Conservation (phyloP, 2,888 invertebrate species). For the Pandemis heparana region DNA sequence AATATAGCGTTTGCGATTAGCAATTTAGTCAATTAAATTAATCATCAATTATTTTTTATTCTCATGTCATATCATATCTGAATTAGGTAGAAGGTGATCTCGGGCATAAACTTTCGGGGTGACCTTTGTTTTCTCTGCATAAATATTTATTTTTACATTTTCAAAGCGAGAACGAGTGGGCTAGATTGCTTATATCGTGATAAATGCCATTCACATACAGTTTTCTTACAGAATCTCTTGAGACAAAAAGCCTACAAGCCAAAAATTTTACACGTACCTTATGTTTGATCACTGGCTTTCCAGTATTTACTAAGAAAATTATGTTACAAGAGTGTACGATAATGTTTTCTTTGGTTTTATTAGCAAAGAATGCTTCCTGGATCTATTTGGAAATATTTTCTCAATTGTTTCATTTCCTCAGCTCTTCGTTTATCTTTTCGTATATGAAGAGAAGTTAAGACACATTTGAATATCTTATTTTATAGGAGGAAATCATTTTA, state of each 20-base stretch:
- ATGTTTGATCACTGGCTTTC: too few species aligned
- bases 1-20: background rate
- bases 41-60: background rate
- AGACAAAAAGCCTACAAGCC: background rate
- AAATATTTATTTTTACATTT: background rate
- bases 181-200: background rate
- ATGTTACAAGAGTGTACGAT: background rate
- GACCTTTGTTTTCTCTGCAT: background rate
- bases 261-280: background rate
- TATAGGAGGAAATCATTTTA: background rate
- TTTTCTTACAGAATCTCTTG: background rate
- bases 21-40: background rate
- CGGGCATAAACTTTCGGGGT: too few species aligned
- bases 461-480: slow-evolving; percentile 7
- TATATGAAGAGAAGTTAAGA: background rate
- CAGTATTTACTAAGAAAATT: too few species aligned
- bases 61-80: background rate
- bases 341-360: background rate
- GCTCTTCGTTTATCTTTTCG: background rate
- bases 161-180: background rate
- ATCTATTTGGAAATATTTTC: background rate
- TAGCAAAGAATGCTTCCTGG: background rate
- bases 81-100: background rate
- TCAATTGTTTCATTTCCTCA: background rate
- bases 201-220: background rate